Percentiles rank a stretch among this genome's conserved stretches.
phyloP scores from a whole-genome alignment of 1,140 invertebrate species.

The Nasonia vitripennis region DNA sequence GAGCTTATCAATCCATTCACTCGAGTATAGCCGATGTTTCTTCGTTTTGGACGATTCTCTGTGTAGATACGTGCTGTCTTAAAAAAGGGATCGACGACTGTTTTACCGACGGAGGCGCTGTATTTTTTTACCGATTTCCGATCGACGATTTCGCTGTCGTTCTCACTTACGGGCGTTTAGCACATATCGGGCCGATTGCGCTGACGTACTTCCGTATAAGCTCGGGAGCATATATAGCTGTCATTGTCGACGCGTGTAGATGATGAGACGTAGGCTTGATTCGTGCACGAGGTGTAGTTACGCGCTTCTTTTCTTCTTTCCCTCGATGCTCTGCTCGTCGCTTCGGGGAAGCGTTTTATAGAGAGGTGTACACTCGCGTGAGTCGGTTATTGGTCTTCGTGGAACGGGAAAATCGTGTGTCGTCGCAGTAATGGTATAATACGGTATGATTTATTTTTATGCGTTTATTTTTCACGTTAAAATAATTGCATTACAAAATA shows the following conservation, averaged over 20 bases:
- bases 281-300: no score
- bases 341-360: background rate
- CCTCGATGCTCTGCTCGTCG: background rate
- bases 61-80: background rate
- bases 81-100: background rate
- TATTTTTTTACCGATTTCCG: no score
- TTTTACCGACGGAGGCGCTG: background rate
- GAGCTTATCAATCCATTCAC: conserved; percentile 68
- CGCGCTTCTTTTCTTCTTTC: background rate
- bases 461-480: no score
- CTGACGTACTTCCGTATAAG: conserved; percentile 15
- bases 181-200: background rate
- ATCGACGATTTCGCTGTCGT: background rate
- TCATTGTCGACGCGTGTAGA: background rate
- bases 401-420: background rate
- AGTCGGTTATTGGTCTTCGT: background rate
- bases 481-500: no score
- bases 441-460: no score
- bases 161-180: conserved; percentile 1
- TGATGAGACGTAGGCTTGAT: background rate
- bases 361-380: background rate
- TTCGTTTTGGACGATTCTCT: background rate
- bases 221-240: conserved; percentile 11
- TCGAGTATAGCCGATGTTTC: background rate
- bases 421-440: no score